Percentiles rank a stretch among this genome's conserved stretches.
Evolutionary conservation across 2,113 vertebrate species (phyloP).

Genomic region (Salvator merianae): DNA sequence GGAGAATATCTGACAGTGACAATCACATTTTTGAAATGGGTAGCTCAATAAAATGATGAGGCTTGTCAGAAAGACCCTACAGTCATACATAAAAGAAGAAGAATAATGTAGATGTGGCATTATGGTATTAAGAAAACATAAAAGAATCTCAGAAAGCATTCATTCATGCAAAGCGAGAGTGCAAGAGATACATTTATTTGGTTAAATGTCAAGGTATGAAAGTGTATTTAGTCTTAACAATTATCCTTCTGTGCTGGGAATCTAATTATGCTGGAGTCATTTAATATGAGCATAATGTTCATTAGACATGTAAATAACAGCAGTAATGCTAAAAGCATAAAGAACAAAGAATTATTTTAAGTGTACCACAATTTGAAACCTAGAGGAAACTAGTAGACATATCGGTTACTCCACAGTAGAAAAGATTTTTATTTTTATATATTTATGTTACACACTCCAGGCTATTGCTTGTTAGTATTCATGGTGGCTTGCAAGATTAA

Average conservation of each 20-base stretch:
- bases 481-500: no score
- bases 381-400: neutral
- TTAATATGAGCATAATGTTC: conserved; percentile 18
- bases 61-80: conserved; percentile 21
- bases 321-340: neutral
- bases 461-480: no score
- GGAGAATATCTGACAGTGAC: conserved; percentile 10
- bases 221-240: conserved; percentile 14
- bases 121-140: conserved; percentile 36
- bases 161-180: conserved; percentile 18
- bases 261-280: conserved; percentile 26
- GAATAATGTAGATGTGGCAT: conserved; percentile 20
- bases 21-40: conserved; percentile 14
- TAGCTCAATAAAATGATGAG: conserved; percentile 25
- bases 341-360: conserved; percentile 3
- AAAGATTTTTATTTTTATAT: no score
- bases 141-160: conserved; percentile 20
- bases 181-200: conserved; percentile 18
- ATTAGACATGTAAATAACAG: conserved; percentile 22
- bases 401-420: neutral
- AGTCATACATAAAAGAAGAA: conserved; percentile 23
- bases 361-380: neutral
- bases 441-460: no score
- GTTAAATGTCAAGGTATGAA: conserved; percentile 25
- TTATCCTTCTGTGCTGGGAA: conserved; percentile 21